Evolutionary conservation across 2,113 vertebrate genomes (phyloP), one percentile per base, ranked within the genome.

Genomic region (Panthera tigris): DNA sequence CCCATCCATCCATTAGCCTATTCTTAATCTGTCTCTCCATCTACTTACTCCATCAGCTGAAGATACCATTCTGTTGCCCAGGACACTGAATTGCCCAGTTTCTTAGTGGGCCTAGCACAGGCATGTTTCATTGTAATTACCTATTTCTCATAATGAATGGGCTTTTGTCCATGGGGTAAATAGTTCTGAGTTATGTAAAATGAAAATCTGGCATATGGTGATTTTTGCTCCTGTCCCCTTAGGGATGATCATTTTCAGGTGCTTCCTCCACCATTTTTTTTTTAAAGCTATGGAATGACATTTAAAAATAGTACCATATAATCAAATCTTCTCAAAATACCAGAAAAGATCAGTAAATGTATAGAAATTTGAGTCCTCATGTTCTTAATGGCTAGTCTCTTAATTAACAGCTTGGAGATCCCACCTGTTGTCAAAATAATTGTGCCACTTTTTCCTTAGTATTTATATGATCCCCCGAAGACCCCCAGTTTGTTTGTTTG

Each of bases 361-460:
- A 80, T 95, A 84, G 92, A 96, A 97, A 97, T 85, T 73, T 96
- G 94, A 97, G 6, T 69, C 87, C 96, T 95, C 95, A 45, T 91
- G 74, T 97, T 94, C 78, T 74, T 95, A 74, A 93, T 91, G 85
- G 88, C 65, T 86, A 81, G 50, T 92, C 63, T 98, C 86, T 97
- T 96, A 97, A 97, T 97, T 97, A 97, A 95, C 86, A 91, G 89
- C 66, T 97, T 85, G 41, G 73, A 79, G 63, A 94, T 96, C 92
- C 91, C 96, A 96, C 93, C 96, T 93, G 89, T 88, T 98, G 83
- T 94, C 88, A 96, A 94, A 94, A 97, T 96, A 98, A 94, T 94
- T 79, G 50, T 80, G 50, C 82, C 69, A 81, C 89, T 89, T 94
- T 98, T 89, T 91, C 94, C 48, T 90, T 94, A 91, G 97, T 96